Evolutionary conservation across 2,113 vertebrate genomes (phyloP).

Genomic region (Prionailurus viverrinus): DNA sequence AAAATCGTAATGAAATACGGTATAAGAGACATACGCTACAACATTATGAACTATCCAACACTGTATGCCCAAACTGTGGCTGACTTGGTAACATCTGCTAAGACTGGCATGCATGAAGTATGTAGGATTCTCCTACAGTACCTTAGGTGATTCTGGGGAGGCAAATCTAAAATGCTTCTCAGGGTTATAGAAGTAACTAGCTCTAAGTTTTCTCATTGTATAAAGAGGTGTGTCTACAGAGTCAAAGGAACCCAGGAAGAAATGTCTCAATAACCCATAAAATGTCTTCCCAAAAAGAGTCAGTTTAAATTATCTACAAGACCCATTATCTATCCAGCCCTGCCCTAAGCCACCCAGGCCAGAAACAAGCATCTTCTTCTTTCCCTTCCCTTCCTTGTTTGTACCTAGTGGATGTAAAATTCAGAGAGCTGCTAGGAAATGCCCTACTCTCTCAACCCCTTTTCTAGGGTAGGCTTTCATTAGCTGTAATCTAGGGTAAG

Average conservation of each 20-base stretch:
- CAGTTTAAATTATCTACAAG: background rate
- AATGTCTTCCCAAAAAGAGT: background rate
- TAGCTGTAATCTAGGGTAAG: background rate
- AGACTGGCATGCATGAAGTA: background rate
- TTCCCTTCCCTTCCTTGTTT: background rate
- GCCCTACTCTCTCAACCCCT: fast-evolving
- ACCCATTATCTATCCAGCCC: background rate
- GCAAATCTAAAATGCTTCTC: background rate
- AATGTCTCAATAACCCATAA: background rate
- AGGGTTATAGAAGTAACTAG: background rate
- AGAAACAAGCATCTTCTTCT: background rate
- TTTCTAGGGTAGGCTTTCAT: background rate
- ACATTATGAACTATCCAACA: background rate
- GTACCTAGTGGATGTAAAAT: background rate
- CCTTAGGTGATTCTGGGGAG: too few relatives aligned
- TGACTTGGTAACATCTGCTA: background rate
- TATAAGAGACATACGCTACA: background rate
- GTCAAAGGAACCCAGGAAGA: background rate
- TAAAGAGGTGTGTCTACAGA: background rate
- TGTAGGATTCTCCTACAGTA: background rate
- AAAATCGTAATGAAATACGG: background rate
- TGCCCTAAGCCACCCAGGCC: background rate
- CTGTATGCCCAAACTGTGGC: background rate
- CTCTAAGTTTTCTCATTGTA: background rate
- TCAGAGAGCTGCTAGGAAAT: background rate